Conservation (phyloP, 1,140 invertebrate species). For the Meloidogyne chitwoodi region DNA sequence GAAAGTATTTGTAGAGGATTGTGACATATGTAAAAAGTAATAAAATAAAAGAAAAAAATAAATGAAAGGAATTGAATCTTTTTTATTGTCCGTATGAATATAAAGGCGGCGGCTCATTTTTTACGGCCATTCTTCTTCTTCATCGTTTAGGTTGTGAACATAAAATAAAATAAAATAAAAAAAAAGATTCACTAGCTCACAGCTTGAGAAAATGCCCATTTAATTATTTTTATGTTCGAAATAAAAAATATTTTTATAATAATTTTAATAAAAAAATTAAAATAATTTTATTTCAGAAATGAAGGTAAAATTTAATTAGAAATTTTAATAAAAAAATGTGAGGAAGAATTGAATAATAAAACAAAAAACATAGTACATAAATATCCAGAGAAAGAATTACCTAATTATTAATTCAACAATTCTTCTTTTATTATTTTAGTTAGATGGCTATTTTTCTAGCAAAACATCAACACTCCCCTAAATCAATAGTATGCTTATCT, state of each 20-base stretch:
- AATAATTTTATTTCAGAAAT: no score
- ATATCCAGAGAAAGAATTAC: not conserved
- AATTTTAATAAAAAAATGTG: not conserved
- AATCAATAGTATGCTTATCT: not conserved
- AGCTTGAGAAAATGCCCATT: not conserved
- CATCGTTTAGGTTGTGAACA: not conserved
- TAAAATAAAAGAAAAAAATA: not conserved
- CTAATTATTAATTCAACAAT: not conserved
- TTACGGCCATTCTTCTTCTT: not conserved
- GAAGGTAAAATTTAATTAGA: no score
- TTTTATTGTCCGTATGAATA: not conserved
- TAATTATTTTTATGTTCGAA: not conserved
- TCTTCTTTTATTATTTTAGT: not conserved
- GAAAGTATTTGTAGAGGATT: not conserved
- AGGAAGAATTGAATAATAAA: no score
- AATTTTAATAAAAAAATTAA: no score
- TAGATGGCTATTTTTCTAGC: not conserved
- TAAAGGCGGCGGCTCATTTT: not conserved
- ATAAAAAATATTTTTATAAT: no score
- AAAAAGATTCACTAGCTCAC: not conserved
- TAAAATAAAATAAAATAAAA: no score
- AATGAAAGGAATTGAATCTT: not conserved
- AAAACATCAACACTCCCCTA: no score
- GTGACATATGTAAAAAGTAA: not conserved
- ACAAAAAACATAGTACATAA: no score